phyloP scores from a whole-genome alignment of 2,888 invertebrate genomes.

The Ectobius pallidus region DNA sequence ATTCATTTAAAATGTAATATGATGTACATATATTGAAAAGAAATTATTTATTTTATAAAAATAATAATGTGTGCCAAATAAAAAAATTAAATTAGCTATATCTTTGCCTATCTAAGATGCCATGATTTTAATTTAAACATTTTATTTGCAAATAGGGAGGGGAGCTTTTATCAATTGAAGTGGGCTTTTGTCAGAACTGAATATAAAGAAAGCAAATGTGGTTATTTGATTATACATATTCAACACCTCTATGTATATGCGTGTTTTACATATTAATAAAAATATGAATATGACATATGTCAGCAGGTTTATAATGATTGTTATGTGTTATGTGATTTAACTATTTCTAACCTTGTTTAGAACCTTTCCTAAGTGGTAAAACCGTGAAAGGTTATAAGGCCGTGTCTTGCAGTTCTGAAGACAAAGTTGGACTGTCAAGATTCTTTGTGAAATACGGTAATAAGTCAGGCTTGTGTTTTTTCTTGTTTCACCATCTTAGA shows the following conservation, averaged over 20 bases:
- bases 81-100: neutral
- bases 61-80: slow-evolving; percentile 13
- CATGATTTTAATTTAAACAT: neutral
- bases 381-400: too few relatives aligned
- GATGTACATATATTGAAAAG: neutral
- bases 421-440: too few relatives aligned
- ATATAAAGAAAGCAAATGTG: neutral
- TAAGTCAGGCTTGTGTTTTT: too few relatives aligned
- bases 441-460: too few relatives aligned
- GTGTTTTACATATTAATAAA: slow-evolving; percentile 25
- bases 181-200: neutral
- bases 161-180: neutral
- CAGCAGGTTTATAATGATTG: too few relatives aligned
- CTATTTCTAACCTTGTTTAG: too few relatives aligned
- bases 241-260: slow-evolving; percentile 10
- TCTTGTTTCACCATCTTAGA: too few relatives aligned
- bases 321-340: too few relatives aligned
- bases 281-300: too few relatives aligned
- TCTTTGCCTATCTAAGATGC: neutral
- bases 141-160: neutral
- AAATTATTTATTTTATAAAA: too few relatives aligned
- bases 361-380: too few relatives aligned
- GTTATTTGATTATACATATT: neutral
- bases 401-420: too few relatives aligned
- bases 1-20: neutral